These are phyloP conservation scores for Ips typographus DNA, from an alignment of 1,140 invertebrate species.

Conservation along the genomic window DNA sequence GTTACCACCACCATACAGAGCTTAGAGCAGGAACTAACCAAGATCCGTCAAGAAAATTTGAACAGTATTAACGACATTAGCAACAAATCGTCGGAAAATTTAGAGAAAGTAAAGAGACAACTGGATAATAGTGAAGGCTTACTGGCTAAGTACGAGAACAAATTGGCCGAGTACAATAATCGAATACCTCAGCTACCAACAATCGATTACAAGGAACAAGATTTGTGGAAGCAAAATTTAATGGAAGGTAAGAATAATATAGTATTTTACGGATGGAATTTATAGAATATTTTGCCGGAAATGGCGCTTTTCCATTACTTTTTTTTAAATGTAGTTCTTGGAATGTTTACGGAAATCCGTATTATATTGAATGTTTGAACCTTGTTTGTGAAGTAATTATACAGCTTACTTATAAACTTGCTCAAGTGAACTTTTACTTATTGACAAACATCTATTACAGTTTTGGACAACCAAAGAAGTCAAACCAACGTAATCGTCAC, in stretches of 20 bases:
- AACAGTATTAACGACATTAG: slow-evolving; percentile 45
- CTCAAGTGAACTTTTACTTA: too few relatives aligned
- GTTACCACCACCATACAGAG: slow-evolving; percentile 58
- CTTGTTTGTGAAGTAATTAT: too few relatives aligned
- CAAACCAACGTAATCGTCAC: slow-evolving; percentile 40
- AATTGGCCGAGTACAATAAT: slow-evolving; percentile 57
- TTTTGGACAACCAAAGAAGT: slow-evolving; percentile 41
- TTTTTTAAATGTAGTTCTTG: too few relatives aligned
- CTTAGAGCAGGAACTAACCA: slow-evolving; percentile 56
- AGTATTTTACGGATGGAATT: too few relatives aligned
- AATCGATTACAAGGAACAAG: slow-evolving; percentile 48
- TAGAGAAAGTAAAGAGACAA: slow-evolving; percentile 47
- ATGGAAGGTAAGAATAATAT: slow-evolving; percentile 41
- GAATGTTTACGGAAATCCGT: too few relatives aligned
- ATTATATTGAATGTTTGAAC: too few relatives aligned
- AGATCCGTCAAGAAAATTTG: slow-evolving; percentile 49
- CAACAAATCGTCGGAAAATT: slow-evolving; percentile 44
- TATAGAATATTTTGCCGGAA: too few relatives aligned
- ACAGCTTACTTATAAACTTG: too few relatives aligned
- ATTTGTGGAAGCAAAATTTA: slow-evolving; percentile 54
- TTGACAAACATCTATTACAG: slow-evolving; percentile 31
- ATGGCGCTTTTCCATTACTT: too few relatives aligned
- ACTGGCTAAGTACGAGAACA: slow-evolving; percentile 57
- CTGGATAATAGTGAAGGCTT: slow-evolving; percentile 54
- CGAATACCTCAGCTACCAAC: slow-evolving; percentile 47